Evolutionary conservation across 2,888 invertebrate genomes (phyloP).

Genomic region (Thereva nobilitata): DNA sequence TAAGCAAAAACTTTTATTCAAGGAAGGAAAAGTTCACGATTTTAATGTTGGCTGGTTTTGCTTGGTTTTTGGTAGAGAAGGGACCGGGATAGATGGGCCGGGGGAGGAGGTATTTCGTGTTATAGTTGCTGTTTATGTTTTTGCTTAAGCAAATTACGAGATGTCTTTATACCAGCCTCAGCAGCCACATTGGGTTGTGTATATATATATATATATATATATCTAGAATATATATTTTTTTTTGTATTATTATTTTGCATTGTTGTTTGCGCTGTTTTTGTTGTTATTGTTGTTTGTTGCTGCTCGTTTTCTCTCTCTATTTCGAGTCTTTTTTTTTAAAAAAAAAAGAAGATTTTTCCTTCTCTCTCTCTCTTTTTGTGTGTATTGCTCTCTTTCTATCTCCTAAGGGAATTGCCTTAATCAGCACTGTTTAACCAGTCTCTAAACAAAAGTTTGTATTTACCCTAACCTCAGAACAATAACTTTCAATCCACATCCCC

Average conservation of each 20-base stretch:
- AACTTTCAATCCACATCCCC: neutral
- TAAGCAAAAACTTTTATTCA: too few relatives aligned
- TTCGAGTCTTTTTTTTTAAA: too few relatives aligned
- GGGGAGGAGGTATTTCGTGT: neutral
- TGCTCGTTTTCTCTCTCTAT: too few relatives aligned
- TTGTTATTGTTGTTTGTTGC: too few relatives aligned
- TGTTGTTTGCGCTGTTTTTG: too few relatives aligned
- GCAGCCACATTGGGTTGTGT: constrained; percentile 13
- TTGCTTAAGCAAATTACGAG: constrained; percentile 14
- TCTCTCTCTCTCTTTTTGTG: too few relatives aligned
- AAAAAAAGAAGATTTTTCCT: too few relatives aligned
- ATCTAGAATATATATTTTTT: too few relatives aligned
- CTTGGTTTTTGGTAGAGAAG: neutral
- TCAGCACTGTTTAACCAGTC: constrained; percentile 33
- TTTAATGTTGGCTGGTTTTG: too few relatives aligned
- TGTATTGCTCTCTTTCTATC: too few relatives aligned
- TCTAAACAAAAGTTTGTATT: constrained; percentile 33
- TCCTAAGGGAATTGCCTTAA: constrained; percentile 26
- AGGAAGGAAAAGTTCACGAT: too few relatives aligned
- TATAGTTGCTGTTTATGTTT: neutral
- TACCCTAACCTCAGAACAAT: constrained; percentile 34
- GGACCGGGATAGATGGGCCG: neutral
- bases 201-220: neutral
- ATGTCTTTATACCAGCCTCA: constrained; percentile 3
- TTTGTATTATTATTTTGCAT: too few relatives aligned